Base-by-base conservation (phyloP, 1,140 invertebrate genomes). In the Anastrepha obliqua region DNA sequence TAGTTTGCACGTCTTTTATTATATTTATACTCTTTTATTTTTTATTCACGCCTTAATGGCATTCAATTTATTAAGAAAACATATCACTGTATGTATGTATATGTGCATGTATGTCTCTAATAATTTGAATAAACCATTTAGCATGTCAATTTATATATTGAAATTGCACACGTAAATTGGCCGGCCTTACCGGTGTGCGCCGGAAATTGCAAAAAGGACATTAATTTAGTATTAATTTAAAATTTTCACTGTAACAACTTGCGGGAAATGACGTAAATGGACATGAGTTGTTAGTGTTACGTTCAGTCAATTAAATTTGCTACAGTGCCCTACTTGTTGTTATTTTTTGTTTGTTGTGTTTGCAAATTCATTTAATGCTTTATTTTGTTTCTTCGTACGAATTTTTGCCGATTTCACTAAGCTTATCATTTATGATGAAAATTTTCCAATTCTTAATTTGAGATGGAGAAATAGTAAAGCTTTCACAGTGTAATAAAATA, bases 1-100 rank as follows among this genome's bases (percentile, higher is more conserved):
- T 74, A 39, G 15, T 74, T 74, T 74, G 42, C 42, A 39, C 67
- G 42, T 74, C 67, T 74, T 74, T 74, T 74, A 74, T 74, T 74
- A 74, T 74, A 74, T 74, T 74, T 74, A 74, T 74, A 67, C 29
- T 20, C 29, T 29, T 29, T 39, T 15, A 5, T 67, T 20, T 67
- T 74, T 17, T 42, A 47, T 74, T 74, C 13, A 74, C 42, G 15
- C 42, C 67, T 74, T 17, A 39, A 44, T 39, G 39, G 42, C 11
- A 74, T 74, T 17, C 42, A 42, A 15, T 74, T 15, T 17, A 5
- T 42, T 13, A 47, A 13, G 20, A 47, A 44, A 74, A 44, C 42
- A 74, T 74, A 4, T 64, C n/a, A 5, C 5, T 55, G 51, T 9
- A 55, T 55, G 9, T 55, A 55, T 55, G 51, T 74, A 42, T 17